Base-by-base conservation (phyloP, 2,888 invertebrate species). In the Apamea crenata region DNA sequence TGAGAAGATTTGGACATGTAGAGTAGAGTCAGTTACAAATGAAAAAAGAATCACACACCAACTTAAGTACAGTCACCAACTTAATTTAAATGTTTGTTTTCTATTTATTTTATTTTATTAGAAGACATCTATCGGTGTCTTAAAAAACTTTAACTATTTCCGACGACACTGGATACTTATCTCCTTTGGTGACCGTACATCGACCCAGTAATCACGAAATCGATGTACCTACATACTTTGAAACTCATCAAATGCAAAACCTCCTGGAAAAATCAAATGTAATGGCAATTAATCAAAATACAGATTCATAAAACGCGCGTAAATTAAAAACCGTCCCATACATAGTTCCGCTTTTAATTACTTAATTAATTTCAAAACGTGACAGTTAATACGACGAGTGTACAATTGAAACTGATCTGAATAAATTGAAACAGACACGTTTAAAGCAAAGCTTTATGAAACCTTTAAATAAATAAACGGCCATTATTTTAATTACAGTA, bases 391-490 rank as follows among this genome's bases (percentile, higher is more conserved):
- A 50, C 47, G 47, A 65, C n/a, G 56, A 12, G 29, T 50, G 40
- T 56, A 67, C 73, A 78, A 73, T 84, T 84, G 74, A 79, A 74
- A 84, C 0, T 40, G 50, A 74, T 80, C 61, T 63, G 36, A 65
- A 79, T 87, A 74, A 72, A 87, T 87, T 74, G 61, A 74, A 80
- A 85, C 56, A 3, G 73, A 68, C 75, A 53, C 18, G 36, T 71
- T 77, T 47, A 65, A 68, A 61, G 59, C 74, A 78, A 76, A 66
- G 63, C 25, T 70, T 74, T 40, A 74, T 71, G 66, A 71, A 36
- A 53, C 44, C 12, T 69, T 83, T 78, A 68, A 83, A 83, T 84
- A 71, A 71, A 83, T 78, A 83, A 83, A 71, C 50, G 29, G n/a
- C 10, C 10, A 71, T 74, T 61, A 77, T 61, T 73, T 70, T 77